Evolutionary conservation across 2,888 invertebrate genomes (phyloP).

Genomic region (Phengaris arion): DNA sequence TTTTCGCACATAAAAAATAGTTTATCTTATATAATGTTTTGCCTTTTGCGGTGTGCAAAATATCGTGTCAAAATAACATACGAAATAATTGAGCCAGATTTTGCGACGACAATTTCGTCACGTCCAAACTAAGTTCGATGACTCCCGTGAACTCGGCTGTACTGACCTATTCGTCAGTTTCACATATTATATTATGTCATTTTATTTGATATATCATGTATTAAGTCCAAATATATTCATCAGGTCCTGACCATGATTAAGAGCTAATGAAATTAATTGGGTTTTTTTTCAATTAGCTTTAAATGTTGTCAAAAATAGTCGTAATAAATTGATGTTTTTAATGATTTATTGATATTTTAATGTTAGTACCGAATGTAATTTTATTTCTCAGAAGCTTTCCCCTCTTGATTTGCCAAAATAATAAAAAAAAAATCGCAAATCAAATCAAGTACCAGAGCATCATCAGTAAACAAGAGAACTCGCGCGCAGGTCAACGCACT

Average conservation of each 20-base stretch:
- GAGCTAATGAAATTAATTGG: background rate
- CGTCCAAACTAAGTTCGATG: conserved; percentile 29
- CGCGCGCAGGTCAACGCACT: conserved; percentile 34
- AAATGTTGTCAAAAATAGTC: too few species aligned
- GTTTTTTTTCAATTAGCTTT: background rate
- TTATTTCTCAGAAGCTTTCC: too few species aligned
- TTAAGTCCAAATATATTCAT: background rate
- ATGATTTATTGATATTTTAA: too few species aligned
- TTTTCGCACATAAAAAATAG: too few species aligned
- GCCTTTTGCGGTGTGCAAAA: background rate
- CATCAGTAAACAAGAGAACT: conserved; percentile 15
- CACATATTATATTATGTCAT: conserved; percentile 11
- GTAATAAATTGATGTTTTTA: too few species aligned
- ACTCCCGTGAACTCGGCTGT: conserved; percentile 28
- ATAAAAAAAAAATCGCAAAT: background rate
- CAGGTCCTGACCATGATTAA: background rate
- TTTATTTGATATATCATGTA: background rate
- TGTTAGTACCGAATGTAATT: too few species aligned
- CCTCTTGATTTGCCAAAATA: too few species aligned
- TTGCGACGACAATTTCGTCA: conserved; percentile 23
- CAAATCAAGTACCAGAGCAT: conserved; percentile 15
- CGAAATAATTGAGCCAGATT: background rate
- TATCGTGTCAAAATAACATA: background rate
- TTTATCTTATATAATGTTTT: too few species aligned
- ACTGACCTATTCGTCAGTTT: conserved; percentile 33